Evolutionary conservation across 2,797 vertebrate genomes (phyloP), one percentile per base, ranked within the genome.

Genomic region (Micromesistius poutassou): DNA sequence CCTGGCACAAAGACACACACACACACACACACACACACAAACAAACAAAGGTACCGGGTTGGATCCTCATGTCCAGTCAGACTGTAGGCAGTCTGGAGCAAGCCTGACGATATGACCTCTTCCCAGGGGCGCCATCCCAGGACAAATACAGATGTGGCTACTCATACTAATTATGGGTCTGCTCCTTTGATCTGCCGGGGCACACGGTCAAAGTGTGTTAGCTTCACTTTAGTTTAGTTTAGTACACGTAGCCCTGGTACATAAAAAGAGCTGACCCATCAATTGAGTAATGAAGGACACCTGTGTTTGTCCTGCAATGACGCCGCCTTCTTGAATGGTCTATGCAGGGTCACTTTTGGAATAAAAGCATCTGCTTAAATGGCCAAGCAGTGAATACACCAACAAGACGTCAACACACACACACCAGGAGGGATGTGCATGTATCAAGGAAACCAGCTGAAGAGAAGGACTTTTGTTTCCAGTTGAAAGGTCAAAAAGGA

Each of bases 1-100:
- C 98, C 97, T 88, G 83, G 38, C n/a, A 55, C 40, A 46, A 14
- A 12, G 10, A 38, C 33, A 38, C 31, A 38, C 33, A 75, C n/a
- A 30, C 73, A 28, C 25, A 30, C 73, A 40, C 12, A 40, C 38
- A 40, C 38, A 40, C 10, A 38, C 31, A 38, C 31, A 36, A 22
- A 75, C n/a, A 30, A 3, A 33, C 33, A 25, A 28, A 28, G 62
- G 62, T 68, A 12, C 62, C 12, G 25, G 62, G 62, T 68, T 68
- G 8, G 3, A 28, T 28, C 62, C 62, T 25, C 7, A 25, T 25
- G 55, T 62, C n/a, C 22, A 62, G 7, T 55, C 46, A 6, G 19
- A 13, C 55, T 62, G 5, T 9, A 62, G 55, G 55, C 46, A 50
- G 55, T 62, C n/a, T 5, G 16, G n/a, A 62, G 55, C 62, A 68